phyloP scores from a whole-genome alignment of 2,888 invertebrate species.

The Boloria selene region DNA sequence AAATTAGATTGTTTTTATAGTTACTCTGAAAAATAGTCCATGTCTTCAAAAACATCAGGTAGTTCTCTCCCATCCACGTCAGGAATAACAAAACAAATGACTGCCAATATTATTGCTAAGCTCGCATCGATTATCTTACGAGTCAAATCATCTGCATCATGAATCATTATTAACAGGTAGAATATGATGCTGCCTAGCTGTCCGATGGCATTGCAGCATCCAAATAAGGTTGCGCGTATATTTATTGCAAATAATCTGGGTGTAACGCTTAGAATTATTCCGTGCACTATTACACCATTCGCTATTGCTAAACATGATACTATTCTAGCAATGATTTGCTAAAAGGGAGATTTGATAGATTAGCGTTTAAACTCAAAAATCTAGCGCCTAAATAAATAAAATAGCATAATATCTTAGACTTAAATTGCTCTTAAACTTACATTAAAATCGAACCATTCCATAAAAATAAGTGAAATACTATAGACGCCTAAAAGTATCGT shows the following conservation, averaged over 20 bases:
- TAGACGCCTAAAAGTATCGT: constrained; percentile 56
- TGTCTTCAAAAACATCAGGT: constrained; percentile 68
- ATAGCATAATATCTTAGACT: constrained; percentile 13
- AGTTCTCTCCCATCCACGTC: constrained; percentile 69
- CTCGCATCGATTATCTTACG: constrained; percentile 49
- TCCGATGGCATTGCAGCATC: constrained; percentile 64
- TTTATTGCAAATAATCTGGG: constrained; percentile 67
- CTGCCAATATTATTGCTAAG: constrained; percentile 49
- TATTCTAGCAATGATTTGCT: constrained; percentile 51
- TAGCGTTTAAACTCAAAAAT: not conserved
- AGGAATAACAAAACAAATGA: constrained; percentile 56
- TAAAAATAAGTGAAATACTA: constrained; percentile 47
- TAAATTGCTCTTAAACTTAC: constrained; percentile 38
- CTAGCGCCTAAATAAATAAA: constrained; percentile 16
- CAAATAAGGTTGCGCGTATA: constrained; percentile 61
- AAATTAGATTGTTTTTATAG: not conserved
- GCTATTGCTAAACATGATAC: constrained; percentile 57
- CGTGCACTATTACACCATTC: constrained; percentile 57
- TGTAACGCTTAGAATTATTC: constrained; percentile 61
- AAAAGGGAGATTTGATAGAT: constrained; percentile 36
- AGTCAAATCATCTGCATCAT: constrained; percentile 48
- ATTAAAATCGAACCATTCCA: constrained; percentile 38
- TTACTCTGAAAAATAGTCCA: constrained; percentile 76
- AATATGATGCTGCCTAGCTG: constrained; percentile 64
- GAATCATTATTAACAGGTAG: constrained; percentile 56